Percentiles rank a stretch among this genome's conserved stretches.
phyloP scores from a whole-genome alignment of 1,140 invertebrate genomes.

The Oppia nitens region DNA sequence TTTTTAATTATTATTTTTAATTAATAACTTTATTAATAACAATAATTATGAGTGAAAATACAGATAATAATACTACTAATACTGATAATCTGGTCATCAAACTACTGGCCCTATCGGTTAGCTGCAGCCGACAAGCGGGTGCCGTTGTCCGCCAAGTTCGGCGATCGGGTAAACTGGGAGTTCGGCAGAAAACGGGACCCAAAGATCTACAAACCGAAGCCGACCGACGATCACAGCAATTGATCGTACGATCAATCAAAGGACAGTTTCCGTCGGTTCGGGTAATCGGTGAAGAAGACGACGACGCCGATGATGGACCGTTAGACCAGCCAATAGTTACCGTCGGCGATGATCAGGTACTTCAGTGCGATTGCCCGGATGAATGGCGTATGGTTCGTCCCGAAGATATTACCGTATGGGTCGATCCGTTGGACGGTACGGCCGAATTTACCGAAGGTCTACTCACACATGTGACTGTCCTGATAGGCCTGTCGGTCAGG shows the following conservation, averaged over 20 bases:
- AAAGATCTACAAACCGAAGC: too few species aligned
- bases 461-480: constrained; percentile 89
- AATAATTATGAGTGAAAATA: too few species aligned
- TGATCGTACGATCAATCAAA: constrained; percentile 68
- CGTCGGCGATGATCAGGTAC: constrained; percentile 47
- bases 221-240: constrained; percentile 77
- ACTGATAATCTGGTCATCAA: constrained; percentile 45
- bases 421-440: constrained; percentile 95
- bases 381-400: constrained; percentile 38
- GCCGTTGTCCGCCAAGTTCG: constrained; percentile 78
- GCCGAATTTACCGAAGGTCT: constrained; percentile 80
- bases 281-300: too few species aligned
- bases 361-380: constrained; percentile 48
- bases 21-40: too few species aligned
- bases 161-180: constrained; percentile 66
- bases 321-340: constrained; percentile 31
- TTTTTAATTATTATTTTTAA: too few species aligned
- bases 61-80: too few species aligned
- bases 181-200: too few species aligned
- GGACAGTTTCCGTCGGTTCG: too few species aligned
- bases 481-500: constrained; percentile 85
- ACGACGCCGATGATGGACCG: constrained; percentile 23
- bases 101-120: constrained; percentile 54
- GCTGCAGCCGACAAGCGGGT: constrained; percentile 58
- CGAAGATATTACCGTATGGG: constrained; percentile 69